Conservation (phyloP, 53 echinoderm and acorn worm genomes). For the Stichopus horrens region DNA sequence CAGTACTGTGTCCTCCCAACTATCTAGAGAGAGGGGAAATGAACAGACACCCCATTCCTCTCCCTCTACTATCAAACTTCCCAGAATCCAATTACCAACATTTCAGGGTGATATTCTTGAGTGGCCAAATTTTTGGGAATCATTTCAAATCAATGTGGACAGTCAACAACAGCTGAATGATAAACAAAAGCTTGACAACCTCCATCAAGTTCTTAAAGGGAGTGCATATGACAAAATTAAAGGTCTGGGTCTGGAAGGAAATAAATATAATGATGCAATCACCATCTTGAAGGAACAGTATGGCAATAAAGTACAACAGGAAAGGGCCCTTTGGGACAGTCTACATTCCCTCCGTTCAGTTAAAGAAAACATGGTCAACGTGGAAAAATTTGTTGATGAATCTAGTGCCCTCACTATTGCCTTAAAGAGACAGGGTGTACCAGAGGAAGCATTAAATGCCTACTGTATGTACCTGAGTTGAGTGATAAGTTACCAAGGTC, state of each 20-base stretch:
- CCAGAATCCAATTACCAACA: too few species aligned
- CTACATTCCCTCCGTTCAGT: neutral
- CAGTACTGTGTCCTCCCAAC: too few species aligned
- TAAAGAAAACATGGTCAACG: neutral
- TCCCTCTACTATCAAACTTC: too few species aligned
- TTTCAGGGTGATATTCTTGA: slow-evolving; percentile 1
- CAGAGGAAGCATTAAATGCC: neutral
- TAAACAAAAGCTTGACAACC: slow-evolving; percentile 5
- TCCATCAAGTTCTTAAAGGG: neutral
- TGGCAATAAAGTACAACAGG: slow-evolving; percentile 20
- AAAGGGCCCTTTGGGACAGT: neutral
- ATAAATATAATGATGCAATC: slow-evolving; percentile 13
- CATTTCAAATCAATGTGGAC: slow-evolving; percentile 12
- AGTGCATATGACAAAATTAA: neutral
- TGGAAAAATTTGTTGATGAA: slow-evolving; percentile 3
- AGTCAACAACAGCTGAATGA: slow-evolving; percentile 5
- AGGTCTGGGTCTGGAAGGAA: slow-evolving; percentile 14
- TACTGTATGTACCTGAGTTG: neutral
- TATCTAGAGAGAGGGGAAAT: too few species aligned
- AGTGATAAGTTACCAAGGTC: neutral
- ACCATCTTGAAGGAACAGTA: slow-evolving; percentile 22
- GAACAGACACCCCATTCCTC: too few species aligned
- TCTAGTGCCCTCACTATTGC: neutral
- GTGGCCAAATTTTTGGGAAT: slow-evolving; percentile 32
- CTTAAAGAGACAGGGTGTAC: slow-evolving; percentile 1